Base-by-base conservation (phyloP, 2,113 vertebrate species). In the Engystomops pustulosus region DNA sequence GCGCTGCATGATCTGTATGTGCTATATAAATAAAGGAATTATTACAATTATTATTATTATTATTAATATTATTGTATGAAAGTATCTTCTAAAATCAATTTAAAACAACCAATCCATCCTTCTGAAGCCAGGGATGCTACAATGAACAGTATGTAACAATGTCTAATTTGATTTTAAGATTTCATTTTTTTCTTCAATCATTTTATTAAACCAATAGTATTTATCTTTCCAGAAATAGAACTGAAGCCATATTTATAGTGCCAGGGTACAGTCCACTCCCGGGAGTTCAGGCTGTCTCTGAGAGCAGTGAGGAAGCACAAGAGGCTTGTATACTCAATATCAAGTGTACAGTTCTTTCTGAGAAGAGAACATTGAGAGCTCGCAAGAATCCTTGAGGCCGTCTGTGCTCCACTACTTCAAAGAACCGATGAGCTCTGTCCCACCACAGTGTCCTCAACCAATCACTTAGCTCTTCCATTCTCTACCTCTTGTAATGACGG, bases 281-380 rank as follows among this genome's bases (percentile, higher is more conserved):
- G 79, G 79, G 79, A 69, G 18, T 51, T 36, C 17, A 67, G 1
- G 9, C 41, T 41, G 47, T 71, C 68, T 34, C 67, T 80, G 53
- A 11, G 30, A 51, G 79, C 65, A 18, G 45, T 5, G n/a, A 69
- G 32, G 55, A 69, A 25, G 67, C 65, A 81, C 79, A 81, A 81
- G 79, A 67, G 79, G 30, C 79, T 71, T 81, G 79, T 71, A 81
- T 81, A 55, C 36, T 38, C 1, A 81, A 81, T 71, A 70, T 81
- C 20, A 81, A 70, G 30, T 36, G 45, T 81, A 23, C 32, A 23
- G 62, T 81, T 81, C 45, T 81, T 81, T 36, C 17, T 36, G 45
- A 3, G 53, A 53, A 70, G 65, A 8, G 8, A 41, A 41, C 27
- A 69, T 36, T 41, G 36, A 27, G 6, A 15, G 23, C 44, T 49